These are phyloP conservation scores for Lasiurus borealis DNA, from an alignment of 2,113 vertebrate species.

Conservation along the genomic window DNA sequence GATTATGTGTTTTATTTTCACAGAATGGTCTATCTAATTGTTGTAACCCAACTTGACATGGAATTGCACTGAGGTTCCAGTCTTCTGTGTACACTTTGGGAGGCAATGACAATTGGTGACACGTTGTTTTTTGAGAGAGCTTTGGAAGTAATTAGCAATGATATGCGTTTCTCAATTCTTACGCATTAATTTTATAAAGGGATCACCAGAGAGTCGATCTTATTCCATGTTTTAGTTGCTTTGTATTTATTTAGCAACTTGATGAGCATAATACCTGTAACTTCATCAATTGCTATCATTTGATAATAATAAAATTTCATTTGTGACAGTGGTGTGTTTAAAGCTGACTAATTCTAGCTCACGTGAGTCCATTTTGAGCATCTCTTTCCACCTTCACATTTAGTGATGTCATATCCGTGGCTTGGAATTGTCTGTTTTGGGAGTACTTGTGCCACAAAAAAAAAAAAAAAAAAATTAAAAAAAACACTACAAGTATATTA, in stretches of 20 bases:
- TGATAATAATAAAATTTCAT: neutral
- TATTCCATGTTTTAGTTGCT: neutral
- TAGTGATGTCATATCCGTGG: fast-evolving
- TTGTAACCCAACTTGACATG: neutral
- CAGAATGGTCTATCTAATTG: neutral
- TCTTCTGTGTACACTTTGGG: neutral
- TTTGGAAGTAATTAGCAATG: neutral
- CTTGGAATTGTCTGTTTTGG: neutral
- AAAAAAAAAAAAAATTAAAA: neutral
- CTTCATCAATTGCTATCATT: neutral
- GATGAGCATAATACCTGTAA: neutral
- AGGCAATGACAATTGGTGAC: neutral
- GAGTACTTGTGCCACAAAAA: neutral
- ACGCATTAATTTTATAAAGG: neutral
- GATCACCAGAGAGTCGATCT: neutral
- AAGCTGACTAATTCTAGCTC: neutral
- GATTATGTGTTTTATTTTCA: constrained; percentile 9
- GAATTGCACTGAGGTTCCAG: neutral
- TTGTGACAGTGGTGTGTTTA: neutral
- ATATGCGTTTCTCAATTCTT: neutral
- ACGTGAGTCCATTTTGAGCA: neutral
- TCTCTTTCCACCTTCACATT: neutral
- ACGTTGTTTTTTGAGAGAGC: neutral
- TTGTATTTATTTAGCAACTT: neutral
- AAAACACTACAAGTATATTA: neutral